A percentile compares a stretch with the other conserved stretches of the same genome.
Evolutionary conservation across 2,113 vertebrate species (phyloP).

Genomic region (Spea bombifrons): DNA sequence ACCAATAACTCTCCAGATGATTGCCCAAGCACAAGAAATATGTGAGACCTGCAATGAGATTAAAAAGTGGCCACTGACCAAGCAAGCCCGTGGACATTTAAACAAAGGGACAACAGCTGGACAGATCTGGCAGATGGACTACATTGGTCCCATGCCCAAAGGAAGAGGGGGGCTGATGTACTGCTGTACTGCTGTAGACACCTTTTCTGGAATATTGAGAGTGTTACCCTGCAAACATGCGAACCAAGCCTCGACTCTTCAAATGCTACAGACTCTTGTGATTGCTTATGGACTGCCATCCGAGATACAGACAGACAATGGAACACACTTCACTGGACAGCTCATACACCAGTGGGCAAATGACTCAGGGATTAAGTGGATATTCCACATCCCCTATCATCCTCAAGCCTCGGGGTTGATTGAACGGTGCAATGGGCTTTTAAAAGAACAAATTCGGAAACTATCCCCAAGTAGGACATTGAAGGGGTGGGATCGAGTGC

Average conservation of each 20-base stretch:
- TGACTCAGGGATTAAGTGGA: no score
- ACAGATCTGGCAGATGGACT: background rate
- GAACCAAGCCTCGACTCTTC: background rate
- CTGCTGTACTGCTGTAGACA: background rate
- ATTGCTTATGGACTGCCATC: no score
- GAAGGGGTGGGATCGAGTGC: no score
- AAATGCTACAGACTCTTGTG: background rate
- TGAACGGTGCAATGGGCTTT: background rate
- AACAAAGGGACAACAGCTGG: no score
- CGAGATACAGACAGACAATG: no score
- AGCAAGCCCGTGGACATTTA: background rate
- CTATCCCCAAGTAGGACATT: background rate
- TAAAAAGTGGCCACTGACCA: background rate
- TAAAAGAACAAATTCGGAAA: background rate
- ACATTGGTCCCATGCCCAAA: background rate
- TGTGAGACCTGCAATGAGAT: background rate
- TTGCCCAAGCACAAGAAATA: background rate
- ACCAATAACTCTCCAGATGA: background rate
- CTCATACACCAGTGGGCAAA: no score
- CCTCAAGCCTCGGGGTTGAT: background rate
- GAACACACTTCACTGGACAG: no score
- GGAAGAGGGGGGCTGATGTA: background rate
- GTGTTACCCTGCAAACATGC: background rate
- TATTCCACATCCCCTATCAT: background rate
- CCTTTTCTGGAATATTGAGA: background rate